Conservation (phyloP, 1,140 invertebrate genomes). For the Venustaconcha ellipsiformis region DNA sequence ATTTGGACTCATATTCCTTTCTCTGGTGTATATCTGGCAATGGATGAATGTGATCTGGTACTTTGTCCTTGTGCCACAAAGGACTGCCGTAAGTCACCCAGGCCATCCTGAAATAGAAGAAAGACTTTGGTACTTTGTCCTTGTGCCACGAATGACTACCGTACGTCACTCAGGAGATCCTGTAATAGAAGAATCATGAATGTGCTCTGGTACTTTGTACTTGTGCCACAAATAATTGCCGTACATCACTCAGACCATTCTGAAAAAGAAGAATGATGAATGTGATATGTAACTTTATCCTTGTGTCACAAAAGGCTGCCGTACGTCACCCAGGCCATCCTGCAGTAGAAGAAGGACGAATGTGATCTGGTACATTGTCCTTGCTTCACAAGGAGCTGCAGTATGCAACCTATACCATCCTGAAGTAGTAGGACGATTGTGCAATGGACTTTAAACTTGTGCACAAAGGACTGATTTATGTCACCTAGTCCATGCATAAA, state of each 20-base stretch:
- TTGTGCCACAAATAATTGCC: slow-evolving; percentile 42
- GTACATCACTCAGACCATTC: too few species aligned
- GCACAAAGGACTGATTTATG: slow-evolving; percentile 33
- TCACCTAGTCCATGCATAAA: too few species aligned
- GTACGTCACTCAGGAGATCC: slow-evolving; percentile 42
- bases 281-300: too few species aligned
- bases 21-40: slow-evolving; percentile 25
- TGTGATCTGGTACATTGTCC: slow-evolving; percentile 30
- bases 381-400: slow-evolving; percentile 41
- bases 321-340: slow-evolving; percentile 43
- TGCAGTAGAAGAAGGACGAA: slow-evolving; percentile 7
- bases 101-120: slow-evolving; percentile 26
- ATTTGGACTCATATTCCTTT: slow-evolving; percentile 31
- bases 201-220: slow-evolving; percentile 30
- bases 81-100: slow-evolving; percentile 46
- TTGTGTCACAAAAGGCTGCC: too few species aligned
- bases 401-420: slow-evolving; percentile 43
- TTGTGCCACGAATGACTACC: slow-evolving; percentile 43
- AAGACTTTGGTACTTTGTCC: slow-evolving; percentile 27
- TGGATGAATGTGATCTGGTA: slow-evolving; percentile 33
- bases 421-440: not conserved
- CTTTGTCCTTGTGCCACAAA: slow-evolving; percentile 39
- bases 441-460: slow-evolving; percentile 34
- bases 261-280: too few species aligned
- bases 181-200: slow-evolving; percentile 20